These are phyloP conservation scores for Hemistola chrysoprasaria DNA, from an alignment of 2,888 invertebrate species.

Conservation along the genomic window DNA sequence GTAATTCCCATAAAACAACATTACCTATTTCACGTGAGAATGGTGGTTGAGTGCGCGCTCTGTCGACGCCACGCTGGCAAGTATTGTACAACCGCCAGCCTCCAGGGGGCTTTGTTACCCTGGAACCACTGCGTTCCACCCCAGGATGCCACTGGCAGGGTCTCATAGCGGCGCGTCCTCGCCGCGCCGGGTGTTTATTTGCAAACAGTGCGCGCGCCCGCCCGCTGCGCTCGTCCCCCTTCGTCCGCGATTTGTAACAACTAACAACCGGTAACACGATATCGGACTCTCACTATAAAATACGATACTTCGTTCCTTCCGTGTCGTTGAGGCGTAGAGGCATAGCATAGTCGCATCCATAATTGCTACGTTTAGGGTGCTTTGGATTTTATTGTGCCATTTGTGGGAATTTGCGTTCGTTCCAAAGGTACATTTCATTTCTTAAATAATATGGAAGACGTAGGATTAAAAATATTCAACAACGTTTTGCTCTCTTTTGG, in stretches of 20 bases:
- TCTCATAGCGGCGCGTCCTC: conserved; percentile 12
- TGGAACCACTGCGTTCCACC: conserved; percentile 26
- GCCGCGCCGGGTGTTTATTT: conserved; percentile 76
- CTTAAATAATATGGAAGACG: no score
- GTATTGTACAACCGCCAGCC: conserved; percentile 53
- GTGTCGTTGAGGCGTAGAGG: conserved; percentile 8
- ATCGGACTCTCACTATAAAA: conserved; percentile 27
- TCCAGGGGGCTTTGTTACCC: conserved; percentile 37
- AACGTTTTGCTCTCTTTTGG: not conserved
- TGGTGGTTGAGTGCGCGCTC: conserved; percentile 40
- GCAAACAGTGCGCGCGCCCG: conserved; percentile 69
- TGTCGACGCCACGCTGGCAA: conserved; percentile 57
- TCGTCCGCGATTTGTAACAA: conserved; percentile 64
- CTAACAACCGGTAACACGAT: conserved; percentile 58
- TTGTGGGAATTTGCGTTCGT: not conserved
- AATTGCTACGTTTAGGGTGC: conserved; percentile 12
- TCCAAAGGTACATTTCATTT: no score
- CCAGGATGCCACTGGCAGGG: conserved; percentile 18
- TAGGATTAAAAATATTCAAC: no score
- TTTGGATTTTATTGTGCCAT: not conserved
- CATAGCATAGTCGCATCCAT: conserved; percentile 6
- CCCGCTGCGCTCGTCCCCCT: conserved; percentile 54
- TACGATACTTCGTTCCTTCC: conserved; percentile 24
- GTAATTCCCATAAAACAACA: conserved; percentile 28
- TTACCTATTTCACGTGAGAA: conserved; percentile 70